Conservation (phyloP, 2,888 invertebrate genomes). For the Leptura quadrifasciata region DNA sequence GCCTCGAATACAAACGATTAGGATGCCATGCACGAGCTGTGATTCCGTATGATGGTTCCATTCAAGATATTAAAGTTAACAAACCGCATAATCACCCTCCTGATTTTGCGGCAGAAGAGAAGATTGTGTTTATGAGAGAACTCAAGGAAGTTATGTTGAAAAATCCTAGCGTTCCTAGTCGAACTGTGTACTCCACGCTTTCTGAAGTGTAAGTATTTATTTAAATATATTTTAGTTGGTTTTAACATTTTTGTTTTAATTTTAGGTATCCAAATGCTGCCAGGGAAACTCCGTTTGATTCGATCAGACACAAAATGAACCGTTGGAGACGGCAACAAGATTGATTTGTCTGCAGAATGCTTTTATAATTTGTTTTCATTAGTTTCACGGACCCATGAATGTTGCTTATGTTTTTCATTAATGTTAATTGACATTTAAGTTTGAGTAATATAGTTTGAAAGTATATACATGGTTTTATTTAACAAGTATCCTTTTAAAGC, state of each 20-base stretch:
- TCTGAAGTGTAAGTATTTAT: conserved; percentile 67
- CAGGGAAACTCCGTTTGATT: conserved; percentile 67
- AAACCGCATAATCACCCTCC: conserved; percentile 71
- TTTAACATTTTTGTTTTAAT: neutral
- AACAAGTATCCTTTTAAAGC: too few species aligned
- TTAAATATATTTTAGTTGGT: neutral
- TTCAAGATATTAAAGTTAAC: conserved; percentile 70
- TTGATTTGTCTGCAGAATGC: conserved; percentile 14
- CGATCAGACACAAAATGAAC: conserved; percentile 68
- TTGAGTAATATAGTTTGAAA: neutral
- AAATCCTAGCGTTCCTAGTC: conserved; percentile 63
- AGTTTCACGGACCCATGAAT: neutral
- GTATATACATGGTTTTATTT: neutral
- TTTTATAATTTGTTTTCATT: neutral
- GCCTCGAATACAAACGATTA: conserved; percentile 70
- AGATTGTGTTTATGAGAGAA: conserved; percentile 70
- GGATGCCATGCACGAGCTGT: conserved; percentile 71
- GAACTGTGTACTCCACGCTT: conserved; percentile 67
- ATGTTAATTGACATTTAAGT: neutral
- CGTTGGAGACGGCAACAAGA: conserved; percentile 65
- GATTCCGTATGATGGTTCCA: conserved; percentile 69
- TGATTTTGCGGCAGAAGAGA: conserved; percentile 70
- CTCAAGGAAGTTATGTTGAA: conserved; percentile 68
- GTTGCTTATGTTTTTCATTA: neutral
- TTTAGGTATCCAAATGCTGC: conserved; percentile 70